These are phyloP conservation scores for Chymomyza costata DNA, from an alignment of 1,140 invertebrate genomes.

Conservation along the genomic window DNA sequence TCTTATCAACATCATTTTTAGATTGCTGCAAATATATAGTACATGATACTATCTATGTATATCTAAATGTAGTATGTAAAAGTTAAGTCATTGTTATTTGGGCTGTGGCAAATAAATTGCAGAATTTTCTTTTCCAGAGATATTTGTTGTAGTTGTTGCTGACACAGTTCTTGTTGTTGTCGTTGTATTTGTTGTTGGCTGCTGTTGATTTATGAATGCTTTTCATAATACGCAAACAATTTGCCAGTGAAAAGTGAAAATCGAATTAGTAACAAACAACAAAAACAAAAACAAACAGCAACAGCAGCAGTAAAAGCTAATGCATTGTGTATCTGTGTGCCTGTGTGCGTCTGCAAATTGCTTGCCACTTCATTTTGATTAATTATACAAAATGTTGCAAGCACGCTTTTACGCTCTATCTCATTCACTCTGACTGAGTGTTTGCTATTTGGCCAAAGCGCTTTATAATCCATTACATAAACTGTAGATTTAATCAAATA, in stretches of 20 bases:
- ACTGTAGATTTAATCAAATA: too few relatives aligned
- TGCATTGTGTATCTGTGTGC: too few relatives aligned
- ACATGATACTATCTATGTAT: too few relatives aligned
- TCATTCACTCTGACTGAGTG: not conserved
- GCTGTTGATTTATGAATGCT: not conserved
- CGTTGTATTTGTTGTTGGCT: constrained; percentile 1
- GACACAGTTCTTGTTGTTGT: not conserved
- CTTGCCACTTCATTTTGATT: not conserved
- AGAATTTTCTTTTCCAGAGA: too few relatives aligned
- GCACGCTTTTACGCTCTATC: constrained; percentile 6
- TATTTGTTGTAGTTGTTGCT: not conserved
- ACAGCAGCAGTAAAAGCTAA: constrained; percentile 1
- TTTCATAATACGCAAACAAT: not conserved
- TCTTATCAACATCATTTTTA: too few relatives aligned
- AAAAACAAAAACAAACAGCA: too few relatives aligned
- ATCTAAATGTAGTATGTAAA: too few relatives aligned
- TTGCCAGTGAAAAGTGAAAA: not conserved
- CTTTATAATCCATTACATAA: too few relatives aligned
- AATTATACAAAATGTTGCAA: constrained; percentile 10
- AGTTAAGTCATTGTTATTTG: too few relatives aligned
- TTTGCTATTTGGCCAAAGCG: constrained; percentile 7
- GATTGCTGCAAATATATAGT: too few relatives aligned
- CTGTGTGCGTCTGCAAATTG: too few relatives aligned
- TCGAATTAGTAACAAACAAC: constrained; percentile 19
- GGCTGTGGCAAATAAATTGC: too few relatives aligned